phyloP scores from a whole-genome alignment of 2,888 invertebrate genomes.

The Drosophila austrosaltans region DNA sequence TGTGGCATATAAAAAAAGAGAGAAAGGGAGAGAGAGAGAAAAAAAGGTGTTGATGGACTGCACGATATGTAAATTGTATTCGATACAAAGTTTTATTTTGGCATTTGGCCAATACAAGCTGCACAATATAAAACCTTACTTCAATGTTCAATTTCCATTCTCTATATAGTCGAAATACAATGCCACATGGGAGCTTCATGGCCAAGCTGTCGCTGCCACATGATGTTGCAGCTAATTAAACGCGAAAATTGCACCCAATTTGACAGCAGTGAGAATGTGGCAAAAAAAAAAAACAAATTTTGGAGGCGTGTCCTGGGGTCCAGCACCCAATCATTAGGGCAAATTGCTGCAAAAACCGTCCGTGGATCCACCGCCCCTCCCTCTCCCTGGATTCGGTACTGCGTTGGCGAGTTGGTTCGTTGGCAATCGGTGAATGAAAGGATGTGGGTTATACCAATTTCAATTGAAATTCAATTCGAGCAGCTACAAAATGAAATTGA shows the following conservation, averaged over 20 bases:
- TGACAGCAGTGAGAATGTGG: conserved; percentile 9
- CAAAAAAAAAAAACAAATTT: neutral
- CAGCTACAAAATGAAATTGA: conserved; percentile 57
- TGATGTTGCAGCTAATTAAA: conserved; percentile 71
- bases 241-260: conserved; percentile 65
- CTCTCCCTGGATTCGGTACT: no score
- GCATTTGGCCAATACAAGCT: conserved; percentile 40
- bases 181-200: neutral
- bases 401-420: conserved; percentile 4
- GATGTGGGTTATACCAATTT: conserved; percentile 34
- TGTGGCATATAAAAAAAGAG: conserved; percentile 39
- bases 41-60: conserved; percentile 74
- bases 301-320: neutral
- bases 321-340: conserved; percentile 7
- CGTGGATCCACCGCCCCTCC: no score
- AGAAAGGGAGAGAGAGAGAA: no score
- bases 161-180: neutral
- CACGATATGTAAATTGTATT: conserved; percentile 73
- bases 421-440: neutral
- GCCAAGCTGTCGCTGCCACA: conserved; percentile 33
- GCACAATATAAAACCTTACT: neutral
- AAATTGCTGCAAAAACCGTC: conserved; percentile 10
- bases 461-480: conserved; percentile 68
- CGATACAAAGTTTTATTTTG: conserved; percentile 32
- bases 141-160: neutral